These are phyloP conservation scores for Aldabrachelys gigantea DNA, from an alignment of 2,113 vertebrate genomes.

Conservation along the genomic window DNA sequence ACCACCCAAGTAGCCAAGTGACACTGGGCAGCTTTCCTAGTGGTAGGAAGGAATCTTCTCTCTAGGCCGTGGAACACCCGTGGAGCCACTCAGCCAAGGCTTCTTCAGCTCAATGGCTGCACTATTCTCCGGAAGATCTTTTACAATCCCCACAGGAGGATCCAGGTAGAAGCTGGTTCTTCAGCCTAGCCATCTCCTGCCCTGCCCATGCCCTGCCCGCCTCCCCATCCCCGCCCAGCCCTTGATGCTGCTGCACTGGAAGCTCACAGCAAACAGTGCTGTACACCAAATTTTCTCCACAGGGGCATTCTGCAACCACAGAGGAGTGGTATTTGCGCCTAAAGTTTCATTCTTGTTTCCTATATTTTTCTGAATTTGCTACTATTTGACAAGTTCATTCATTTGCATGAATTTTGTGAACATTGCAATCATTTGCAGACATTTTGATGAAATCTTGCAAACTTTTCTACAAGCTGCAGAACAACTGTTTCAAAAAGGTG, in stretches of 20 bases:
- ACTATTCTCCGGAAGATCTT: not conserved
- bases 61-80: not conserved
- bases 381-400: not conserved
- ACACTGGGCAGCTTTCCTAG: fast-evolving
- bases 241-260: not conserved
- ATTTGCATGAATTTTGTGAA: not conserved
- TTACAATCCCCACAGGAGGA: not conserved
- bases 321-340: not conserved
- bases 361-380: fast-evolving
- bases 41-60: not conserved
- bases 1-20: not conserved
- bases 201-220: fast-evolving
- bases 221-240: not conserved
- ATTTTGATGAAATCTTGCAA: not conserved
- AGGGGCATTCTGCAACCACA: not conserved
- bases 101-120: not conserved
- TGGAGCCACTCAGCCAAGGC: fast-evolving
- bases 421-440: not conserved
- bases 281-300: not conserved
- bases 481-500: not conserved
- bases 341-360: not conserved
- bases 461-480: not conserved
- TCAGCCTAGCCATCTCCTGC: fast-evolving
- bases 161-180: fast-evolving
- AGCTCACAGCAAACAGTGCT: not conserved